phyloP scores from a whole-genome alignment of 2,888 invertebrate genomes.

The Orthosia cruda region DNA sequence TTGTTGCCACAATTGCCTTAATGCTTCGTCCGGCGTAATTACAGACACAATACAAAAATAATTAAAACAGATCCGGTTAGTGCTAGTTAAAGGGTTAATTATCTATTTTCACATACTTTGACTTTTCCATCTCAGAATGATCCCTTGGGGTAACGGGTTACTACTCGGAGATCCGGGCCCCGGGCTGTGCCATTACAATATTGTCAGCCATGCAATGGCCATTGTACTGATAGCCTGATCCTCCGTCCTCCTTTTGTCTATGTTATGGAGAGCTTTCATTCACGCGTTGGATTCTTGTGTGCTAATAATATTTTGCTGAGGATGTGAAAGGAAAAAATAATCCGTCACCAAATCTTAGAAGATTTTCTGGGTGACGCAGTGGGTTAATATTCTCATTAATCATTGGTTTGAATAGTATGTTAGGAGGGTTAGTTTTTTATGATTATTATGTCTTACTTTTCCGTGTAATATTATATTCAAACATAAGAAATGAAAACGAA shows the following conservation, averaged over 20 bases:
- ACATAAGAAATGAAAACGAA: no score
- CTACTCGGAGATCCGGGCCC: slow-evolving; percentile 65
- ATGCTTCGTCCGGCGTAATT: no score
- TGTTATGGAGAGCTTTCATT: slow-evolving; percentile 32
- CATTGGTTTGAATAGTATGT: background rate
- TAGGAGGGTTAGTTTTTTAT: background rate
- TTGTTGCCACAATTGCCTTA: no score
- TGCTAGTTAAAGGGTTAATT: no score
- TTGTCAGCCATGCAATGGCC: slow-evolving; percentile 72
- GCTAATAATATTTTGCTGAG: slow-evolving; percentile 13
- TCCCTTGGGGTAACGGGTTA: slow-evolving; percentile 48
- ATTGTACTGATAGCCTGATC: slow-evolving; percentile 58
- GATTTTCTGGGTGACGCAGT: background rate
- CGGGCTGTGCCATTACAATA: slow-evolving; percentile 73
- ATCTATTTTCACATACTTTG: slow-evolving; percentile 10
- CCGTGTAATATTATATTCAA: no score
- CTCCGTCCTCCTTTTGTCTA: slow-evolving; percentile 41
- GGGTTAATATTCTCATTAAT: slow-evolving; percentile 21
- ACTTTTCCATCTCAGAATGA: slow-evolving; percentile 50
- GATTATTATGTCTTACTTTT: background rate
- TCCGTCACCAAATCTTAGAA: background rate
- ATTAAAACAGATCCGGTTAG: no score
- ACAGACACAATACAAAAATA: no score
- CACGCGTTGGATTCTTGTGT: no score
- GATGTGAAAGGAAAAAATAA: background rate